Base-by-base conservation (phyloP, 2,113 vertebrate species). In the Psophia crepitans region DNA sequence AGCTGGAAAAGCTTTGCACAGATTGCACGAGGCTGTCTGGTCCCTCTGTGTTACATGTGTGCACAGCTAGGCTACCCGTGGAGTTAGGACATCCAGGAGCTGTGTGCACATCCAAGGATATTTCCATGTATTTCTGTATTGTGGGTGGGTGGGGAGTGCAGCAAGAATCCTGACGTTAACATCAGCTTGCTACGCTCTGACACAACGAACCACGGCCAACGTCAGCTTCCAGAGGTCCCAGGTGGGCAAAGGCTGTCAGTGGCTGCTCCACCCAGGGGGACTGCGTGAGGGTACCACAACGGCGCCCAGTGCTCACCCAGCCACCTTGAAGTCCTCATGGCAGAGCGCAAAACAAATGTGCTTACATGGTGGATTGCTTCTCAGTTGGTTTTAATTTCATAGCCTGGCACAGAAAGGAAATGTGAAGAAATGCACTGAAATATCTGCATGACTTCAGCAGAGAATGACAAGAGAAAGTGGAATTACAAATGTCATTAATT, bases 321-420 rank as follows among this genome's bases (percentile, higher is more conserved):
- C 6, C 48, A 48, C 54, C 54, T 24, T 39, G 44, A 37, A 64
- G 18, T 82, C 58, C 10, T 69, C 61, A 19, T 3, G 33, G 37
- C 44, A 78, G 35, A 48, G 9, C 12, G 60, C 54, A 49, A 54
- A 79, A 41, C 0, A 0, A 41, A 49, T 0, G 0, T 46, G 10
- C 18, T 41, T 65, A 28, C 15, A 37, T 28, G 20, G 20, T 6
- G 8, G 9, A 20, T 90, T 48, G 43, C 46, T 75, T 74, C 65
- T 71, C 3, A 0, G 33, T 74, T 0, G 0, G 70, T 70, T 95
- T 90, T 77, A 57, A 65, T 80, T 84, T 88, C 83, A 65, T 26
- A 57, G 44, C 44, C 71, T 69, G 58, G 46, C 44, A 63, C 26
- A 41, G 69, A 95, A 87, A 84, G 33, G 43, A 87, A 78, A 91